A percentile compares a stretch with the other conserved stretches of the same genome.
Conservation (phyloP, 1,140 invertebrate genomes). For the Artemia franciscana region DNA sequence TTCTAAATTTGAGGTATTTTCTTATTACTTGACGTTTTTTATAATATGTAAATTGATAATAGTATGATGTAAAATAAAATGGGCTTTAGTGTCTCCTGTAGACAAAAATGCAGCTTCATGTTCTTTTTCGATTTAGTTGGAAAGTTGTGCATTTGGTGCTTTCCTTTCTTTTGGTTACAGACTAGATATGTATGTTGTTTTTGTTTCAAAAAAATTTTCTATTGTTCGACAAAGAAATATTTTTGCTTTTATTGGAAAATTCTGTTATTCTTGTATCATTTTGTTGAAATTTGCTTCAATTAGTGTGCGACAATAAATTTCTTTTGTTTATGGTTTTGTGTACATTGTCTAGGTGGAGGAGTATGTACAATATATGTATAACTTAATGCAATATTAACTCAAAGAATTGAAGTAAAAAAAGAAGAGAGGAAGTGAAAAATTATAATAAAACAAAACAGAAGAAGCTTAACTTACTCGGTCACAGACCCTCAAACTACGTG, state of each 20-base stretch:
- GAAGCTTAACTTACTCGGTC: no score
- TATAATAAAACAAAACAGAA: no score
- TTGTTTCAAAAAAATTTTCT: background rate
- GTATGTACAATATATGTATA: no score
- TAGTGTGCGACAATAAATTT: background rate
- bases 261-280: background rate
- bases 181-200: background rate
- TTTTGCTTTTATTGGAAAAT: background rate
- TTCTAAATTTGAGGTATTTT: background rate
- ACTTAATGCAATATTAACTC: no score
- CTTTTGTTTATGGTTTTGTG: no score
- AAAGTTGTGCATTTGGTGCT: background rate
- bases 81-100: background rate
- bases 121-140: background rate
- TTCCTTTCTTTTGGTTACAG: background rate
- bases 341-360: no score
- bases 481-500: no score
- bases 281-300: background rate
- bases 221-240: background rate
- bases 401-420: no score
- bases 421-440: no score
- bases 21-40: background rate
- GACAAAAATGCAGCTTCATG: background rate
- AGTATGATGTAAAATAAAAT: background rate
- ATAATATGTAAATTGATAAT: background rate